phyloP scores from a whole-genome alignment of 2,113 vertebrate species.

The Trichechus manatus region DNA sequence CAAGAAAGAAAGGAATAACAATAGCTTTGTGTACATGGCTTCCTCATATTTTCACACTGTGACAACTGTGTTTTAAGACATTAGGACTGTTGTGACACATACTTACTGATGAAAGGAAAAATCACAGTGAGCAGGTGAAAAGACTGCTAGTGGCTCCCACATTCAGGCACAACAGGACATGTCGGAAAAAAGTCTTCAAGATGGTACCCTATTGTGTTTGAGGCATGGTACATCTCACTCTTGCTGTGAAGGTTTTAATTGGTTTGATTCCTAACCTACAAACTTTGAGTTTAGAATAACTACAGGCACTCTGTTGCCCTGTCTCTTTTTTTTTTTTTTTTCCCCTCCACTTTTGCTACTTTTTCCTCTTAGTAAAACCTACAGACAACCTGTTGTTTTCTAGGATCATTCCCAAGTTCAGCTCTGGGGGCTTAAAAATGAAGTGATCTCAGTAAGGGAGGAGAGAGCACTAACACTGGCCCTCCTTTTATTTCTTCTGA shows the following conservation, averaged over 20 bases:
- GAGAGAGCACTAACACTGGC: background rate
- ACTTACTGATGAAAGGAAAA: constrained; percentile 50
- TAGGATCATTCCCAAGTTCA: constrained; percentile 57
- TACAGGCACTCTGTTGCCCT: background rate
- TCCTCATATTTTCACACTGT: background rate
- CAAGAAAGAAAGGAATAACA: background rate
- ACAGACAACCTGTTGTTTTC: constrained; percentile 40
- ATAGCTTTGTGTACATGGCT: background rate
- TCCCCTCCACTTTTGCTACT: constrained; percentile 34
- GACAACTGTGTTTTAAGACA: constrained; percentile 53
- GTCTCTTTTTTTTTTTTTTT: constrained; percentile 51
- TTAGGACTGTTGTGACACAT: constrained; percentile 34
- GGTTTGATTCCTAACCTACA: constrained; percentile 62
- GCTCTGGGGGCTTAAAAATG: background rate
- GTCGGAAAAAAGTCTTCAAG: constrained; percentile 8
- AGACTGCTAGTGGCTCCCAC: constrained; percentile 40
- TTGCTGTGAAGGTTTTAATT: constrained; percentile 62
- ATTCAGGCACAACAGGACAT: constrained; percentile 27
- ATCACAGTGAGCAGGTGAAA: constrained; percentile 29
- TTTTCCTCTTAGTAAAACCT: constrained; percentile 51
- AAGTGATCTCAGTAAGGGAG: constrained; percentile 67
- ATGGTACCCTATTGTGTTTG: constrained; percentile 50
- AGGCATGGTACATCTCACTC: constrained; percentile 3
- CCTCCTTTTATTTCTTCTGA: constrained; percentile 68
- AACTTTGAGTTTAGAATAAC: constrained; percentile 57